Evolutionary conservation across 2,797 vertebrate genomes (phyloP), one percentile per base, ranked within the genome.

Genomic region (Cossypha heuglini): DNA sequence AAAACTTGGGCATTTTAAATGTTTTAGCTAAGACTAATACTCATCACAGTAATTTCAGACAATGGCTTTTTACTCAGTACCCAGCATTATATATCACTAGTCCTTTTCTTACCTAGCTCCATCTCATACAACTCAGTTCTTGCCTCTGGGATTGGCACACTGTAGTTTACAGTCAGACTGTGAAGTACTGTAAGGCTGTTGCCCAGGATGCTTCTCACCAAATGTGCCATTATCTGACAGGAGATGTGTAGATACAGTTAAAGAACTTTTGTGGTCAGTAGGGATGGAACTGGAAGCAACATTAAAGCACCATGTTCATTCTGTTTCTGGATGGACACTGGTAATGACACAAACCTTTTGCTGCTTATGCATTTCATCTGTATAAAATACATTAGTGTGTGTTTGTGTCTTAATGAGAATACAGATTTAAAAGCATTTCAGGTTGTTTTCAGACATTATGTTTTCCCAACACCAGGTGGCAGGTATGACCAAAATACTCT

Each of bases 381-480:
- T 25, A 25, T 52, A 43, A 77, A 64, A 82, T 59, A n/a, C 6
- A 9, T 29, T 16, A 15, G 5, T 40, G 10, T 40, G n/a, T 49
- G 8, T 40, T 85, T 69, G 52, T 6, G 33, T 77, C 45, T 77
- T 83, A 73, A 33, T 8, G 33, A n/a, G 35, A 86, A 75, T 28
- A 28, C 10, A 51, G 38, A 31, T 52, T 73, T 69, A 67, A 67
- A 61, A 76, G 52, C 45, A n/a, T n/a, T 46, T 87, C 51, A 51
- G 33, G 15, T 64, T 88, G 45, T 51, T 76, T 49, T 66, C 69
- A 64, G 63, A n/a, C 43, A 68, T 15, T 8, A 43, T 40, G 54
- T 68, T 85, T 85, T 77, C 52, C 69, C 58, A 93, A 90, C 93
- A 92, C 73, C 74, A 97, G 93, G 86, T 94, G 95, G 91, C 95